A percentile compares a stretch with the other conserved stretches of the same genome.
Evolutionary conservation across 1,140 invertebrate species (phyloP).

Genomic region (Cotesia vestalis): DNA sequence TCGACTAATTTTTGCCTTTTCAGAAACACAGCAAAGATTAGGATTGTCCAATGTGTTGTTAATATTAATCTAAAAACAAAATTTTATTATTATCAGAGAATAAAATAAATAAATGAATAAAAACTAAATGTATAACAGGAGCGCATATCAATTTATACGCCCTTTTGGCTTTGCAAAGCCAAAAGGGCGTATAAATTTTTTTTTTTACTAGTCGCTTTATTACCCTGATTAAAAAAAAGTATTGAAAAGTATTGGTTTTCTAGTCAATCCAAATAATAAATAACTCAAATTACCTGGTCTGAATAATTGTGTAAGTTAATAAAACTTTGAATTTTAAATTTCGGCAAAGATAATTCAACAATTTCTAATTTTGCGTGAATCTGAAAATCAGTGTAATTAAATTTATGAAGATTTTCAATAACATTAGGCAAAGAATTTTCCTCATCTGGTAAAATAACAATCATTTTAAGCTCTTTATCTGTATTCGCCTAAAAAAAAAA

Average conservation of each 20-base stretch:
- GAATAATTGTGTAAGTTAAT: neutral
- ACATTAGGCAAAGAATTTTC: neutral
- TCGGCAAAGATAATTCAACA: constrained; percentile 1
- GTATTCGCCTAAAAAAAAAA: neutral
- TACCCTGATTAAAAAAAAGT: no score
- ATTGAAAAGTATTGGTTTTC: no score
- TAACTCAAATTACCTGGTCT: neutral
- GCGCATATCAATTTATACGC: no score
- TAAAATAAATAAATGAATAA: neutral
- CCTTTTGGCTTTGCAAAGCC: no score
- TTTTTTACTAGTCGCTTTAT: no score
- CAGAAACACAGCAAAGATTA: neutral
- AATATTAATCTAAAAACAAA: neutral
- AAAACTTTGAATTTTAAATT: neutral
- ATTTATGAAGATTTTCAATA: neutral
- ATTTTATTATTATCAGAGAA: neutral
- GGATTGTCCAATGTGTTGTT: neutral
- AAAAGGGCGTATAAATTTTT: no score
- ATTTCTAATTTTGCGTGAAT: neutral
- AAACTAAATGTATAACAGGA: neutral
- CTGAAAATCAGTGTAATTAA: neutral
- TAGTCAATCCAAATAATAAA: no score
- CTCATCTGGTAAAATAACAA: neutral
- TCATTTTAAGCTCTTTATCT: neutral
- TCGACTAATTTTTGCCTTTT: neutral